Percentiles rank a stretch among this genome's conserved stretches.
Conservation (phyloP, 2,888 invertebrate genomes). For the Andrena marginata region DNA sequence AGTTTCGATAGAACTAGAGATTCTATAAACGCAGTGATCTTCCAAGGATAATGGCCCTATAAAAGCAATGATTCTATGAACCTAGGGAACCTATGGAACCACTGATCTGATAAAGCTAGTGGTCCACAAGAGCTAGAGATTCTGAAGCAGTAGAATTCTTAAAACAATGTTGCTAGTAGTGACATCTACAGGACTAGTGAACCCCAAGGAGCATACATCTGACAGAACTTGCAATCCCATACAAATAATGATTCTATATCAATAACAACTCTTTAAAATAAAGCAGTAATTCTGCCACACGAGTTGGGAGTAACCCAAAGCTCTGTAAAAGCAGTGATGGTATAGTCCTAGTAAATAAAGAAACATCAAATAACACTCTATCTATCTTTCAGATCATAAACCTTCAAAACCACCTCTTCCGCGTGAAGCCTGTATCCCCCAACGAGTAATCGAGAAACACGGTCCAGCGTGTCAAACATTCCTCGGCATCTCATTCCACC, state of each 20-base stretch:
- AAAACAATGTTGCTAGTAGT: too few species aligned
- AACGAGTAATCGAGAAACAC: neutral
- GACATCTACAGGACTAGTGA: too few species aligned
- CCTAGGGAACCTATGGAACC: neutral
- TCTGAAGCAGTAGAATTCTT: too few species aligned
- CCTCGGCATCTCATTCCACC: neutral
- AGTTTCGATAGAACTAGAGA: neutral
- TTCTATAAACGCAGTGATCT: neutral
- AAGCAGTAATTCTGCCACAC: too few species aligned
- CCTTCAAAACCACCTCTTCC: neutral
- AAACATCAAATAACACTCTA: too few species aligned
- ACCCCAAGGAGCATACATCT: too few species aligned
- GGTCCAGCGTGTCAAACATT: neutral
- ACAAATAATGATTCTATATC: too few species aligned
- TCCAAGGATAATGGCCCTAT: neutral
- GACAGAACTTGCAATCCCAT: too few species aligned
- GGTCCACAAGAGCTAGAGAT: too few species aligned
- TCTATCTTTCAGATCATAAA: neutral
- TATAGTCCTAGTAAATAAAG: slow-evolving; percentile 3
- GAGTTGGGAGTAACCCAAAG: slow-evolving; percentile 1
- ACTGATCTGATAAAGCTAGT: neutral
- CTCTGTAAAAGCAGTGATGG: slow-evolving; percentile 1
- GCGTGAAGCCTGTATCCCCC: neutral
- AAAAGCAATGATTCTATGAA: neutral
- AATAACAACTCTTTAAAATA: too few species aligned